Conservation (phyloP, 2,113 vertebrate species). For the Saguinus imperator region DNA sequence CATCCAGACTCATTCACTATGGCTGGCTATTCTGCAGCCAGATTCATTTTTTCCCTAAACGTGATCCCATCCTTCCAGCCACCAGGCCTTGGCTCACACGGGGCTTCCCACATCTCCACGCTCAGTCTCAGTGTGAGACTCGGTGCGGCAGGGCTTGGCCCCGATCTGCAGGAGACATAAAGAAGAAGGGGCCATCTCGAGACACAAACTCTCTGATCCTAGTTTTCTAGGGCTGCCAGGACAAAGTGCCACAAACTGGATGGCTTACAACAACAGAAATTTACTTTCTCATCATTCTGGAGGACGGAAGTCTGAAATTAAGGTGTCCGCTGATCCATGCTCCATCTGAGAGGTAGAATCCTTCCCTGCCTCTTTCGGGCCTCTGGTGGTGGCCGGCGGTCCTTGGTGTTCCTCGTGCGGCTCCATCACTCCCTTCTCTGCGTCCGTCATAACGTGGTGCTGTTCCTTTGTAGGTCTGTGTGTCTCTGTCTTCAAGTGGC, state of each 20-base stretch:
- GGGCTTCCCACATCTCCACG: neutral
- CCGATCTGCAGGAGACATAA: neutral
- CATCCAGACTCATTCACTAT: neutral
- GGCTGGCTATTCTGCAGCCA: neutral
- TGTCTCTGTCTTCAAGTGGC: neutral
- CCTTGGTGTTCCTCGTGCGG: neutral
- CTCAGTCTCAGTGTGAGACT: neutral
- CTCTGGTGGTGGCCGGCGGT: neutral
- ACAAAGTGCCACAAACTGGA: neutral
- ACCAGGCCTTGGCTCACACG: neutral
- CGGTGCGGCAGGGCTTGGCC: neutral
- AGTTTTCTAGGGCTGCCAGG: neutral
- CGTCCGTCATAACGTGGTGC: rapidly evolving
- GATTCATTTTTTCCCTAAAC: neutral
- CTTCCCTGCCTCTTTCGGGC: neutral
- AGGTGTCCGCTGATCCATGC: neutral
- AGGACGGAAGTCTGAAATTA: neutral
- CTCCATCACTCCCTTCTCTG: neutral
- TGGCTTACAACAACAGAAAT: neutral
- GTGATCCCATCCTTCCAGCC: neutral
- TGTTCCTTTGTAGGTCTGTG: neutral
- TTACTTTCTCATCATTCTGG: neutral
- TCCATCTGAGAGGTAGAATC: neutral
- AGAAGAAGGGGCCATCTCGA: neutral
- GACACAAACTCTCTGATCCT: neutral